These are phyloP conservation scores for Oceanodroma leucorhoa DNA, from an alignment of 2,797 vertebrate species.

Conservation along the genomic window DNA sequence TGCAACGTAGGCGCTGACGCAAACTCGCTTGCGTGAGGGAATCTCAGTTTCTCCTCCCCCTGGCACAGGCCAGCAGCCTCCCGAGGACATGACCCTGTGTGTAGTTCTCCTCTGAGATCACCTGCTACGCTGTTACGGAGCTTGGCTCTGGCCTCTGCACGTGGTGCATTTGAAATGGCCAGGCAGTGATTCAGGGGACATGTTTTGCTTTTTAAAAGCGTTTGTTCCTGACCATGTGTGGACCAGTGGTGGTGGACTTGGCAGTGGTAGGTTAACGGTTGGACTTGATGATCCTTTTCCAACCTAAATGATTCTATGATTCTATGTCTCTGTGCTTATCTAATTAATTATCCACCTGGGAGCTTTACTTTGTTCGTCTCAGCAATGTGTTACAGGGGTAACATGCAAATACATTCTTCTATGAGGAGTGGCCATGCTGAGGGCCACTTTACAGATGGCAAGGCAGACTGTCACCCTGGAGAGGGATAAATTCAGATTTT, in stretches of 20 bases:
- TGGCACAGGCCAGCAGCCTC: neutral
- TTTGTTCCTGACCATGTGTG: neutral
- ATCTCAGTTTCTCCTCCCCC: neutral
- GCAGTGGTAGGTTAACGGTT: too few relatives aligned
- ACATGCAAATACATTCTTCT: neutral
- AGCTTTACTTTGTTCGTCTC: neutral
- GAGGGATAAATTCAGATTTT: neutral
- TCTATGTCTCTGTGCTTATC: neutral
- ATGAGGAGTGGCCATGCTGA: accelerated
- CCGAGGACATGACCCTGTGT: accelerated
- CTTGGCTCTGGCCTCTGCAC: neutral
- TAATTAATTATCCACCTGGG: neutral
- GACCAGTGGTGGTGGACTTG: too few relatives aligned
- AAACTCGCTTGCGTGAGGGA: neutral
- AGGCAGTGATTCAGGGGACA: neutral
- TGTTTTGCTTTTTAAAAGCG: neutral
- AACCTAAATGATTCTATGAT: too few relatives aligned
- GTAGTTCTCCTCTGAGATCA: neutral
- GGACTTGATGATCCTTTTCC: too few relatives aligned
- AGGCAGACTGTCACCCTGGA: neutral
- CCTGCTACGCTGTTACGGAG: neutral
- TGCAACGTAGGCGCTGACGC: neutral
- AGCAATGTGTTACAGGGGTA: neutral
- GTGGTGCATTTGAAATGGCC: neutral
- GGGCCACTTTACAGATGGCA: neutral